phyloP scores from a whole-genome alignment of 2,888 invertebrate genomes.

The Cataglyphis rosenhaueri region DNA sequence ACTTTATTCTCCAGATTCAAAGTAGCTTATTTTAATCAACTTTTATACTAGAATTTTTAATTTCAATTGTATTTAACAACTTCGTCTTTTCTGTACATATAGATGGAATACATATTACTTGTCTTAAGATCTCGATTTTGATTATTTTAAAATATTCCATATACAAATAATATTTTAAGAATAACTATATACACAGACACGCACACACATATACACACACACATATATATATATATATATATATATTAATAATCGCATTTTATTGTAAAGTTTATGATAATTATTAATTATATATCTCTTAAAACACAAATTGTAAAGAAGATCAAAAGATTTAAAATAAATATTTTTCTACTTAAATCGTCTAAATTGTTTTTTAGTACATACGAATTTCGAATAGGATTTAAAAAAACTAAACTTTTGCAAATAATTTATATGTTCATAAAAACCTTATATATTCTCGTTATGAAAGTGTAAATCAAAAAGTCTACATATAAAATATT shows the following conservation, averaged over 20 bases:
- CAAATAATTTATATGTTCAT: constrained; percentile 7
- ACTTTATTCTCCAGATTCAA: not conserved
- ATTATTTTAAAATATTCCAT: not conserved
- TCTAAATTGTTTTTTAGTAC: not conserved
- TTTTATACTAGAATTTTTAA: not conserved
- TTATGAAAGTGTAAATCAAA: not conserved
- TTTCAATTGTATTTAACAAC: not conserved
- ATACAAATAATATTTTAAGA: not conserved
- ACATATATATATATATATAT: too few species aligned
- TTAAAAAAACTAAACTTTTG: not conserved
- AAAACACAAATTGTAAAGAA: not conserved
- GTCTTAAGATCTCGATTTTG: not conserved
- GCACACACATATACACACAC: too few species aligned
- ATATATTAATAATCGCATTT: not conserved
- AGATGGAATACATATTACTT: not conserved
- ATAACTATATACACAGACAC: too few species aligned
- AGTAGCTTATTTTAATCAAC: not conserved
- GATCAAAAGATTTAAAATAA: not conserved
- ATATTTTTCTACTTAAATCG: not conserved
- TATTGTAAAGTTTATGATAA: not conserved
- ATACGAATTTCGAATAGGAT: constrained; percentile 3
- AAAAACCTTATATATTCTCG: not conserved
- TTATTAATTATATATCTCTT: not conserved
- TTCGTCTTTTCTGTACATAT: not conserved
- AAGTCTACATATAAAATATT: not conserved